Percentiles rank a stretch among this genome's conserved stretches.
phyloP scores from a whole-genome alignment of 2,888 invertebrate species.

The Amphipyra tragopoginis region DNA sequence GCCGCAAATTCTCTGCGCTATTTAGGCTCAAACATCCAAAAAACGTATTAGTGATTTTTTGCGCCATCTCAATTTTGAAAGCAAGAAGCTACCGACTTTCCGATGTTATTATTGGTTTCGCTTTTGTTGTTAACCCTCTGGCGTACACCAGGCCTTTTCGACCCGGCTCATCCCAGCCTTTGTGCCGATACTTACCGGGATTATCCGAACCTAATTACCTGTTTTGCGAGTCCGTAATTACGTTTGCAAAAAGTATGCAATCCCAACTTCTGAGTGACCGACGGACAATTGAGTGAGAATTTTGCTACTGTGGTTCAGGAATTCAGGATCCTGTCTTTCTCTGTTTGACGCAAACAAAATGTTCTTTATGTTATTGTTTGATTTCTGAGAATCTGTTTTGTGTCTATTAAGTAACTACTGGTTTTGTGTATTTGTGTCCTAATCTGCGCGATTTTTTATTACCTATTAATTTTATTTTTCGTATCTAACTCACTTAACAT shows the following conservation, averaged over 20 bases:
- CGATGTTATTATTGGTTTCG: constrained; percentile 82
- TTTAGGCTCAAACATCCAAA: constrained; percentile 63
- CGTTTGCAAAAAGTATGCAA: constrained; percentile 72
- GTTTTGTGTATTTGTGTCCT: no score
- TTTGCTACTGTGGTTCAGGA: constrained; percentile 64
- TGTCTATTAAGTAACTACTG: constrained; percentile 10
- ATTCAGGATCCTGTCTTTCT: constrained; percentile 25
- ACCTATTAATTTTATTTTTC: no score
- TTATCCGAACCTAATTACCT: constrained; percentile 86
- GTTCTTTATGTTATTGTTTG: constrained; percentile 31
- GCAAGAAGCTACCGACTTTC: constrained; percentile 89
- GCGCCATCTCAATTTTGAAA: constrained; percentile 74
- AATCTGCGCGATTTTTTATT: no score
- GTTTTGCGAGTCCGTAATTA: constrained; percentile 84
- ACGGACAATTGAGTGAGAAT: constrained; percentile 66
- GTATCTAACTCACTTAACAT: no score
- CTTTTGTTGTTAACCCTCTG: constrained; percentile 80
- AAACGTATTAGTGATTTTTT: constrained; percentile 75
- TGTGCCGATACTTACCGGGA: constrained; percentile 81
- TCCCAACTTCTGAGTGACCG: constrained; percentile 74
- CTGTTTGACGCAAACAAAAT: constrained; percentile 63
- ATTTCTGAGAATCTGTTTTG: constrained; percentile 41
- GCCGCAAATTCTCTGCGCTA: constrained; percentile 62
- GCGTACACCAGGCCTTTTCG: constrained; percentile 77
- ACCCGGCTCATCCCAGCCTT: constrained; percentile 74